Evolutionary conservation across 92 coral and sea anemone species (phyloP), one percentile per base, ranked within the genome.

Genomic region (Porites evermanni): DNA sequence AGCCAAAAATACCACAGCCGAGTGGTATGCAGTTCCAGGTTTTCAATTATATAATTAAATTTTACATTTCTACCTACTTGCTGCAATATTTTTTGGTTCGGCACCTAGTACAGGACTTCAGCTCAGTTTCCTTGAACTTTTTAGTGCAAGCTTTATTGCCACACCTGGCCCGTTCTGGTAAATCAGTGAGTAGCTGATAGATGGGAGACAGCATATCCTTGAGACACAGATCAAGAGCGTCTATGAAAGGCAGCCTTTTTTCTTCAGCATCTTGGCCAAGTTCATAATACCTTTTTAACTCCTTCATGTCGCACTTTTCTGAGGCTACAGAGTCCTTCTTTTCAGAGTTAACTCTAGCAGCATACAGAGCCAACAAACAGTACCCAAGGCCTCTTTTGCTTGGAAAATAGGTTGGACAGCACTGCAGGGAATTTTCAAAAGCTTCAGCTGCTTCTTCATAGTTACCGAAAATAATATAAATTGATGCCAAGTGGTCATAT

Each of bases 221-320:
- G 20, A 26, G n/a, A n/a, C n/a, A 12, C 8, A 54, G 10, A 54
- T 54, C 59, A 54, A 93, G 91, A 10, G 80, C 92, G 2, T 50
- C 79, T 63, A 90, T 24, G 77, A 94, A 94, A 44, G 96, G 94
- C 0, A 94, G 86, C 59, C 94, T 81, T 50, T 80, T 90, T 77
- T 81, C 96, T 74, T 94, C 96, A 14, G 96, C 92, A 70, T 94
- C 90, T 79, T 94, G 94, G 12, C 94, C 96, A 44, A 79, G 86
- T 82, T 90, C 94, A 52, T 83, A 86, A 78, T 77, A 80, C 75
- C 78, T 74, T 69, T 47, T 50, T 12, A 88, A 88, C 47, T 90
- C 86, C 7, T 20, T 12, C 52, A 50, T 50, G 18, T 94, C 38
- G 58, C 1, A 4, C 51, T 23, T 26, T 32, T 74, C 59, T 17